Base-by-base conservation (phyloP, 2,888 invertebrate genomes). In the Exocentrus adspersus region DNA sequence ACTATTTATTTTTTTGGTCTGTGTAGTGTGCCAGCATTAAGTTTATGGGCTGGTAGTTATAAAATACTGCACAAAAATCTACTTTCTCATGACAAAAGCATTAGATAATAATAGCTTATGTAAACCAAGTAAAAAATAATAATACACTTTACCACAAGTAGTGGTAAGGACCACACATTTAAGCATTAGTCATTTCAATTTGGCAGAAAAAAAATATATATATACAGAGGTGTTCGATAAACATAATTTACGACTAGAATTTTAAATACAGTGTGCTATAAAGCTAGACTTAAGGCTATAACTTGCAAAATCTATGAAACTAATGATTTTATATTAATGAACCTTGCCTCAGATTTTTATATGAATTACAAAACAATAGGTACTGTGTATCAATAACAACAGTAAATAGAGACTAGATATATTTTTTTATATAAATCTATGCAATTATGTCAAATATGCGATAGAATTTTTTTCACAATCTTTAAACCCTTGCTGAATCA, bases 81-180 rank as follows among this genome's bases (percentile, higher is more conserved):
- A 59, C 50, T 16, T 37, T 17, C 21, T 32, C 28, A 51, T 48
- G 28, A 28, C 43, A 32, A 54, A 68, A 68, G 68, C 68, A 53
- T 68, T 68, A 64, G 56, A 58, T 43, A 14, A 9, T 60, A 53
- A n/a, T 42, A 43, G 45, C 60, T 57, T 32, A 42, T 46, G 52
- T 50, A 46, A 24, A 64, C 7, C 48, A 50, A 60, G 62, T 65
- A 64, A 69, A 69, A 69, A 66, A 69, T 66, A 66, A 68, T 66
- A 66, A 62, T 68, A 68, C 68, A 66, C 66, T 54, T 58, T 45
- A 65, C 64, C 60, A 62, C 54, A 48, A 46, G 51, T 32, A 16
- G 59, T 48, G 43, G 28, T 17, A n/a, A 56, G 28, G 60, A 67
- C 61, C 57, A 65, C 68, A 68, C 51, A 5, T 48, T 30, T 32